Evolutionary conservation across 2,888 invertebrate genomes (phyloP).

Genomic region (Dugesia japonica): DNA sequence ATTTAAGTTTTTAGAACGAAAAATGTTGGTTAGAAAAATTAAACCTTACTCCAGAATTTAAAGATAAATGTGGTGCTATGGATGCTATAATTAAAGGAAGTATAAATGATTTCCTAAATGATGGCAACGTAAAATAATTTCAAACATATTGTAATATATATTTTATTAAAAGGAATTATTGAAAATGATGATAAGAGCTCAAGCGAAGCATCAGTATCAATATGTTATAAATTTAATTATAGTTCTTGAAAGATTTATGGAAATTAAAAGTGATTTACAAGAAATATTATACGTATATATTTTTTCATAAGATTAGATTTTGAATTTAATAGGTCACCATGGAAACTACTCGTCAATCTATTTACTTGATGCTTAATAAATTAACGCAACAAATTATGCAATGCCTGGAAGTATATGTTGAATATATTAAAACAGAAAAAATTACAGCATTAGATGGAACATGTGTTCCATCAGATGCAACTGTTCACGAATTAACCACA

Average conservation of each 20-base stretch:
- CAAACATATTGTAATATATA: constrained; percentile 16
- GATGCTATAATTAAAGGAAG: constrained; percentile 28
- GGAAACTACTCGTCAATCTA: constrained; percentile 23
- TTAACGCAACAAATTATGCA: constrained; percentile 25
- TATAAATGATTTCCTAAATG: constrained; percentile 29
- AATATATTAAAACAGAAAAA: constrained; percentile 28
- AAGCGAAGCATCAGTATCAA: constrained; percentile 26
- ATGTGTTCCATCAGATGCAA: constrained; percentile 27
- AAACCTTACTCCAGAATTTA: neutral
- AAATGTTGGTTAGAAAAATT: constrained; percentile 17
- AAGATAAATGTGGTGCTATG: constrained; percentile 17
- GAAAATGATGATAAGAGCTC: constrained; percentile 25
- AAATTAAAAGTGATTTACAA: constrained; percentile 10
- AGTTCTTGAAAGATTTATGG: constrained; percentile 26
- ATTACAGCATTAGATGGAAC: constrained; percentile 7
- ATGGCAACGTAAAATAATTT: constrained; percentile 23
- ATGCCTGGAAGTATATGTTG: constrained; percentile 23
- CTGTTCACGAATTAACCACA: constrained; percentile 30
- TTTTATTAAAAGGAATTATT: neutral
- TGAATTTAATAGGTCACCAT: neutral
- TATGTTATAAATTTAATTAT: constrained; percentile 22
- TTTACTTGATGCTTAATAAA: constrained; percentile 17
- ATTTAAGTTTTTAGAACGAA: constrained; percentile 17
- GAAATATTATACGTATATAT: constrained; percentile 12
- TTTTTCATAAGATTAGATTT: neutral